Evolutionary conservation across 2,888 invertebrate genomes (phyloP).

Genomic region (Macroteleia sp.): DNA sequence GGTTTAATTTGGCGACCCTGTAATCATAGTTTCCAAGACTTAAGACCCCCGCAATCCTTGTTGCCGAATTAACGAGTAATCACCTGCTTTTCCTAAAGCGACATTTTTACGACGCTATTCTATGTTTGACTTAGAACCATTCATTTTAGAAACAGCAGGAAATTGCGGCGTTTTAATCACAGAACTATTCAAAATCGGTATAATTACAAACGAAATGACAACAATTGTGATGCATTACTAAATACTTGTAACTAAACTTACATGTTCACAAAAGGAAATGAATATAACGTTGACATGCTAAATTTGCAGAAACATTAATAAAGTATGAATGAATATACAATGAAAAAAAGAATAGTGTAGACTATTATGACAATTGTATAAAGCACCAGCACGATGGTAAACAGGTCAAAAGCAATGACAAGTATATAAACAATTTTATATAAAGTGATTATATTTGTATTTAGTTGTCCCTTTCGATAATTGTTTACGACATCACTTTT

Average conservation of each 20-base stretch:
- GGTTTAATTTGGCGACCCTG: conserved; percentile 39
- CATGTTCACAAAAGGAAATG: neutral
- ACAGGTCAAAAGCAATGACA: too few relatives aligned
- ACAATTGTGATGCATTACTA: conserved; percentile 3
- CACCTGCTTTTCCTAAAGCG: neutral
- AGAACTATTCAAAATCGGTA: conserved; percentile 5
- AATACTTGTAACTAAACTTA: neutral
- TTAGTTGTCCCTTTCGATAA: too few relatives aligned
- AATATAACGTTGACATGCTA: too few relatives aligned
- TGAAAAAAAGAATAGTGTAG: too few relatives aligned
- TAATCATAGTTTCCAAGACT: conserved; percentile 31
- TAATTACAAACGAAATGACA: conserved; percentile 15
- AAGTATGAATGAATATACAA: too few relatives aligned
- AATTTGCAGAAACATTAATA: too few relatives aligned
- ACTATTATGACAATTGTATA: too few relatives aligned
- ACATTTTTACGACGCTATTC: neutral
- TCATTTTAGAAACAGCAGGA: neutral
- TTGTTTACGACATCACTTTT: too few relatives aligned
- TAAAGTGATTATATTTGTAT: too few relatives aligned
- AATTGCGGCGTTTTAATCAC: conserved; percentile 11
- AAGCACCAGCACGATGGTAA: too few relatives aligned
- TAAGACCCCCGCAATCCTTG: conserved; percentile 13
- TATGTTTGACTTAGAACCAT: too few relatives aligned
- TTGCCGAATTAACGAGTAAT: conserved; percentile 30
- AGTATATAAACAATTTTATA: too few relatives aligned